Evolutionary conservation across 2,888 invertebrate species (phyloP).

Genomic region (Drosophila hamatofila): DNA sequence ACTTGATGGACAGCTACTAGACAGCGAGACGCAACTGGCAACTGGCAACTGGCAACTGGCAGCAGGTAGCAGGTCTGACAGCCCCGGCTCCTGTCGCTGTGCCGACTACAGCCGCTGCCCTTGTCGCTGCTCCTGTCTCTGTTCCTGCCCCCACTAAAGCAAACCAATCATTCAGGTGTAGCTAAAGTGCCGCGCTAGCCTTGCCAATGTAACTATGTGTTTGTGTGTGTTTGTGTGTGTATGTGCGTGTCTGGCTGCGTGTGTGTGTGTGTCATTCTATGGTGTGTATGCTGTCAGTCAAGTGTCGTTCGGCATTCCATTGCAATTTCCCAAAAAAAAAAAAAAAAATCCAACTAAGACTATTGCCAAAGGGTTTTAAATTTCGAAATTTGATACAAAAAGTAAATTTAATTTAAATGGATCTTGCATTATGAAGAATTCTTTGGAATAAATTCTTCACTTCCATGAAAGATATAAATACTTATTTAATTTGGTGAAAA

Average conservation of each 20-base stretch:
- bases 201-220: constrained; percentile 22
- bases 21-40: constrained; percentile 56
- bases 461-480: too few relatives aligned
- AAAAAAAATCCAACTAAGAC: constrained; percentile 15
- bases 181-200: constrained; percentile 57
- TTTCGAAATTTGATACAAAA: background rate
- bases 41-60: constrained; percentile 17
- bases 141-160: constrained; percentile 14
- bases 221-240: constrained; percentile 1
- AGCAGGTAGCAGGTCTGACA: constrained; percentile 29
- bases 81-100: background rate
- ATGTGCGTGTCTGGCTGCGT: constrained; percentile 7
- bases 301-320: constrained; percentile 55
- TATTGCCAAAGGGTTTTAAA: constrained; percentile 36
- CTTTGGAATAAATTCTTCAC: too few relatives aligned
- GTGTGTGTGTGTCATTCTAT: constrained; percentile 21
- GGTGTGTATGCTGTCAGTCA: constrained; percentile 66
- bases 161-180: constrained; percentile 70
- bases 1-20: constrained; percentile 80
- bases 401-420: background rate
- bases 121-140: background rate
- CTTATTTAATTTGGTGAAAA: too few relatives aligned
- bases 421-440: too few relatives aligned
- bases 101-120: background rate
- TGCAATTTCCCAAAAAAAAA: constrained; percentile 42